These are phyloP conservation scores for Ammodytes dubius DNA, from an alignment of 2,113 vertebrate species.

Conservation along the genomic window DNA sequence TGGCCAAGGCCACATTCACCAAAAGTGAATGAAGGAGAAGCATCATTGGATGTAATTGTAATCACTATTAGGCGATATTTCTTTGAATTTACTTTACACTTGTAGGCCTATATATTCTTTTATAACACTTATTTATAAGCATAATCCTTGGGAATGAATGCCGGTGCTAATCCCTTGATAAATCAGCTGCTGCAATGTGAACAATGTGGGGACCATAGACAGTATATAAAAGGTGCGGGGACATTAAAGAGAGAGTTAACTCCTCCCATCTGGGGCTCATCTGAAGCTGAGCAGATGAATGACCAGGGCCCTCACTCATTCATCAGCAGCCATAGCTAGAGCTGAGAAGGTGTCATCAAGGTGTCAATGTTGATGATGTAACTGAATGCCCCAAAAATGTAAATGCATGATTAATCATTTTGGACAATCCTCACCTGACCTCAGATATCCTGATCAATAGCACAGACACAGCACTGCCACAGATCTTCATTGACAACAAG, in stretches of 20 bases:
- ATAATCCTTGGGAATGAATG: too few species aligned
- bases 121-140: too few species aligned
- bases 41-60: too few species aligned
- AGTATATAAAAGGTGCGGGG: background rate
- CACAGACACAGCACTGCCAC: background rate
- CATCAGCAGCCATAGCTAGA: too few species aligned
- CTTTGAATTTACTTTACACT: too few species aligned
- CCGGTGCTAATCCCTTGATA: too few species aligned
- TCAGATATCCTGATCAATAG: constrained; percentile 39
- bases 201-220: background rate
- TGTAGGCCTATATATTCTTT: too few species aligned
- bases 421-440: background rate
- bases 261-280: background rate
- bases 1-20: too few species aligned
- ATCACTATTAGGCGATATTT: too few species aligned
- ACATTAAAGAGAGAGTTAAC: background rate
- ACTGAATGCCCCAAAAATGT: background rate
- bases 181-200: too few species aligned
- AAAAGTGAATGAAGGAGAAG: too few species aligned
- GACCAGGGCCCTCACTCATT: background rate
- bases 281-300: background rate
- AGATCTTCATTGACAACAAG: background rate
- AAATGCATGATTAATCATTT: constrained; percentile 27
- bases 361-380: background rate
- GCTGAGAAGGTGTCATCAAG: background rate